Percentiles rank a stretch among this genome's conserved stretches.
Conservation (phyloP, 2,113 vertebrate genomes). For the Cynopterus brachyotis region DNA sequence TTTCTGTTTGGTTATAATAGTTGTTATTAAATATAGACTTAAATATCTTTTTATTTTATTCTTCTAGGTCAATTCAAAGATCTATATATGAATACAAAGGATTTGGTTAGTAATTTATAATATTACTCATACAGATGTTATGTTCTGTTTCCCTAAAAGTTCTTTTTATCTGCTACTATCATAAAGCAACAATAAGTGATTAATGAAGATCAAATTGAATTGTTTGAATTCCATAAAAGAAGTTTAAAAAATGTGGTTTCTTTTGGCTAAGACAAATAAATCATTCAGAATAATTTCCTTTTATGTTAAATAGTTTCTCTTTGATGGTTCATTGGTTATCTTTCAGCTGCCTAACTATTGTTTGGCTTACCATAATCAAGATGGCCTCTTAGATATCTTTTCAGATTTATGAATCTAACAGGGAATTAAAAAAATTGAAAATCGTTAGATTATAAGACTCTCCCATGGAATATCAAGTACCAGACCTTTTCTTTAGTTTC, state of each 20-base stretch:
- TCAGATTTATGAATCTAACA: not conserved
- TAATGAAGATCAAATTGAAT: not conserved
- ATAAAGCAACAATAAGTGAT: constrained; percentile 41
- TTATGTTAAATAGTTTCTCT: not conserved
- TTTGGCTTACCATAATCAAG: not conserved
- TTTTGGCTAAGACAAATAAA: constrained; percentile 37
- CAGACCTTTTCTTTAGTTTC: not conserved
- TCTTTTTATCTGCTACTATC: constrained; percentile 54
- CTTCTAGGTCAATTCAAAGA: constrained; percentile 86
- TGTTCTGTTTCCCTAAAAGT: constrained; percentile 55
- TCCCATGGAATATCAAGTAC: not conserved
- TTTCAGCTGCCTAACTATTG: not conserved
- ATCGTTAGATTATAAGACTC: not conserved
- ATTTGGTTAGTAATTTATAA: constrained; percentile 88
- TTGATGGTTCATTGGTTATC: not conserved
- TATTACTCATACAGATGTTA: constrained; percentile 51
- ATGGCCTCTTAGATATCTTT: not conserved
- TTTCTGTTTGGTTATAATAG: constrained; percentile 32
- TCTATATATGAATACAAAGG: constrained; percentile 90
- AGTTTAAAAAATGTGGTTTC: not conserved
- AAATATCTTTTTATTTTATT: constrained; percentile 75
- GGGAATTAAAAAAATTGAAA: constrained; percentile 9
- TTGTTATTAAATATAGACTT: constrained; percentile 63
- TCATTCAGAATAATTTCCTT: not conserved
- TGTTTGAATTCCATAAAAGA: constrained; percentile 1